A percentile compares a stretch with the other conserved stretches of the same genome.
These are phyloP conservation scores for Formica selysi DNA, from an alignment of 1,140 invertebrate genomes.

Conservation along the genomic window DNA sequence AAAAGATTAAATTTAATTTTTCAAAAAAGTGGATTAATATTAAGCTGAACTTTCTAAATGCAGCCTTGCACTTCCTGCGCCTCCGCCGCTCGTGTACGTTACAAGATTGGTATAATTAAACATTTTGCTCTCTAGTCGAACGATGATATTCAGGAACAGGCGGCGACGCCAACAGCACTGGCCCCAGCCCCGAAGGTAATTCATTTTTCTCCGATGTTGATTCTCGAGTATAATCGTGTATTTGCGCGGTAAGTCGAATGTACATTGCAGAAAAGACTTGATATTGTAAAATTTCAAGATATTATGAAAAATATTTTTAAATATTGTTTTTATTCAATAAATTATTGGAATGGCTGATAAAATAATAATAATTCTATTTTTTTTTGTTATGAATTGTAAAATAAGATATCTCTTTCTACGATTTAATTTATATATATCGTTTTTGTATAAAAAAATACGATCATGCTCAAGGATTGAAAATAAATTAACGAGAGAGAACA, in stretches of 20 bases:
- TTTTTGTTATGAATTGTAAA: neutral
- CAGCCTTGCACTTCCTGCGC: neutral
- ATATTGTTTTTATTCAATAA: too few species aligned
- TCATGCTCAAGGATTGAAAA: conserved; percentile 2
- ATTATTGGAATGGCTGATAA: neutral
- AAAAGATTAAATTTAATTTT: neutral
- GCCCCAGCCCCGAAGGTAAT: conserved; percentile 80
- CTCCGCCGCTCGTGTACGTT: neutral
- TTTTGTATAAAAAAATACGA: neutral
- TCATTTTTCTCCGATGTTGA: neutral
- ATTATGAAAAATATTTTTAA: neutral
- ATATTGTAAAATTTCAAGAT: neutral
- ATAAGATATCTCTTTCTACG: neutral
- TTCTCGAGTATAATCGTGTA: neutral
- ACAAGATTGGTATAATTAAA: conserved; percentile 56
- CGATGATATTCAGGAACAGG: conserved; percentile 81
- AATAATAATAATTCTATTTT: neutral
- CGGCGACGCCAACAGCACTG: conserved; percentile 80
- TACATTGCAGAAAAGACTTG: neutral
- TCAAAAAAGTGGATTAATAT: neutral
- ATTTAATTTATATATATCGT: neutral
- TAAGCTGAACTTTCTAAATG: neutral
- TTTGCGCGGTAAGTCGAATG: neutral
- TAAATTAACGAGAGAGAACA: neutral
- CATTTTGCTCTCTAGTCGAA: conserved; percentile 76